Evolutionary conservation across 2,888 invertebrate species (phyloP), one percentile per base, ranked within the genome.

Genomic region (Idaea aversata): DNA sequence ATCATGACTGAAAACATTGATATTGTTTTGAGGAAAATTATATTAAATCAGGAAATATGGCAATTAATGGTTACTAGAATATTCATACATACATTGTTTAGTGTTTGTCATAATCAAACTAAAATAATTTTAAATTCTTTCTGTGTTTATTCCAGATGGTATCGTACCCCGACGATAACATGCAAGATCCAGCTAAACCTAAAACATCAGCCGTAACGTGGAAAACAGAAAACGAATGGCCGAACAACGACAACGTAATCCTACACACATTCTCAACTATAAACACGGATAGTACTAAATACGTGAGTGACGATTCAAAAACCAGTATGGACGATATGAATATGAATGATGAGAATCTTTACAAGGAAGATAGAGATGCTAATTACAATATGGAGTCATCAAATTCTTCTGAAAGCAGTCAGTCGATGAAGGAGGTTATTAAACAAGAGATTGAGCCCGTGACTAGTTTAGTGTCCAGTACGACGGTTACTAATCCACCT

Each of bases 381-480:
- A 93, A 91, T 74, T 93, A 83, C 74, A 92, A 92, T 74, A 92
- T 93, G 90, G 93, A 93, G 72, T 91, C 91, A 6, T 93, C 93
- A 57, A 93, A 92, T 68, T 93, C 93, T 1, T 93, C 93, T 1
- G 93, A 93, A 71, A 93, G 93, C 70, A 90, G 90, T 77, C 91
- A 93, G 61, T 93, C 93, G 34, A 84, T 90, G 86, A 93, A 91
- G 69, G 93, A 93, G 62, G 77, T 80, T 16, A 76, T 87, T 6
- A 92, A 91, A 66, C 88, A 88, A 69, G 91, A 91, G 47, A 69
- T 77, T 61, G 91, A 92, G 10, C 73, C 83, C 3, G 77, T 79
- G 0, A 78, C 83, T 15, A 85, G 83, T 69, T 76, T 88, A 65
- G 87, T 90, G 16, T 87, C 89, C 0, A 89, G 85, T 66, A 84